These are phyloP conservation scores for Masticophis lateralis DNA, from an alignment of 2,797 vertebrate genomes.

Conservation along the genomic window DNA sequence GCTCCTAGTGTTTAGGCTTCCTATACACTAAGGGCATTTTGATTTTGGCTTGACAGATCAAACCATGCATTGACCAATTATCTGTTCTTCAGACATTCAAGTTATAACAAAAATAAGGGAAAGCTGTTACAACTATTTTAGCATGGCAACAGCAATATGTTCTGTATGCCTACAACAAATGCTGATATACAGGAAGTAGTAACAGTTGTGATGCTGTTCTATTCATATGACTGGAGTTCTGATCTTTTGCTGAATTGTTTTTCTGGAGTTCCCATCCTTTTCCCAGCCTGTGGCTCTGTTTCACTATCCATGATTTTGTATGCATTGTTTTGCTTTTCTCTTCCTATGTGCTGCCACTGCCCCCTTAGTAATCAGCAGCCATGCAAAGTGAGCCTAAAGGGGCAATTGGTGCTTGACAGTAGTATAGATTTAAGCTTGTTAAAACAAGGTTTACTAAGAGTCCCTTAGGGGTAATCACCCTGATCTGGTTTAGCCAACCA, in stretches of 20 bases:
- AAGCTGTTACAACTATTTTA: not conserved
- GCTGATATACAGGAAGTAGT: not conserved
- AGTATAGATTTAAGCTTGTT: constrained; percentile 55
- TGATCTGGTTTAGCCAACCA: constrained; percentile 37
- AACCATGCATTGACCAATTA: not conserved
- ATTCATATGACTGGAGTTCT: not conserved
- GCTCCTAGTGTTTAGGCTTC: not conserved
- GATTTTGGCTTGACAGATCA: not conserved
- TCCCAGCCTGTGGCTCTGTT: constrained; percentile 24
- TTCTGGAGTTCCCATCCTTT: constrained; percentile 25
- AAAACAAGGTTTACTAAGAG: constrained; percentile 61
- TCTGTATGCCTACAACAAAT: not conserved
- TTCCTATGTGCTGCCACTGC: constrained; percentile 29
- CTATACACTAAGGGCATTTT: not conserved
- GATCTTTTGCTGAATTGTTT: constrained; percentile 26
- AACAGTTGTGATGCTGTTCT: constrained; percentile 11
- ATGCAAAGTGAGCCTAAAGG: constrained; percentile 48
- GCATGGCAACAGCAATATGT: not conserved
- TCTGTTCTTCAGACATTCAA: not conserved
- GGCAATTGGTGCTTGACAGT: constrained; percentile 58
- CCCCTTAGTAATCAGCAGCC: constrained; percentile 36
- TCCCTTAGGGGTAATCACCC: constrained; percentile 29
- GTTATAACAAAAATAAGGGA: constrained; percentile 4
- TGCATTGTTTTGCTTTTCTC: constrained; percentile 12
- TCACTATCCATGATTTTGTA: constrained; percentile 27